Evolutionary conservation across 2,797 vertebrate genomes (phyloP).

Genomic region (Eurystomus glaucurus): DNA sequence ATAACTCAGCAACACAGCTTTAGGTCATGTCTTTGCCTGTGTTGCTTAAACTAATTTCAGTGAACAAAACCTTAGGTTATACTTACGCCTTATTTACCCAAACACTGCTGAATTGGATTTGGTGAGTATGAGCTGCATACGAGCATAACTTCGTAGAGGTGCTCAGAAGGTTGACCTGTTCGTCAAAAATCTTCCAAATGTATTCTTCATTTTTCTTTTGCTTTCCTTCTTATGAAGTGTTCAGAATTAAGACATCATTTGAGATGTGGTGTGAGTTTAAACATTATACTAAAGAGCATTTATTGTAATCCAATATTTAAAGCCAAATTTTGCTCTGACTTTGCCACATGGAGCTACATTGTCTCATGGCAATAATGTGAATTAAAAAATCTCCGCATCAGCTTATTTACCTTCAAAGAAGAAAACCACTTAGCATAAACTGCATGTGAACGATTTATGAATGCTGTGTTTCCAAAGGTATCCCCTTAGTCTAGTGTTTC

Average conservation of each 20-base stretch:
- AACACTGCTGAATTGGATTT: background rate
- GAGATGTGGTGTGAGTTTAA: background rate
- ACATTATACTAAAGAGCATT: background rate
- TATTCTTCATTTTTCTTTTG: background rate
- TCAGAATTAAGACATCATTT: background rate
- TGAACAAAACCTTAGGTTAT: background rate
- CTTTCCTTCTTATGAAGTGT: background rate
- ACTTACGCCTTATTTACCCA: background rate
- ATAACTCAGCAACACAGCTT: background rate
- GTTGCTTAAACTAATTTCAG: background rate
- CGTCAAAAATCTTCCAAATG: background rate
- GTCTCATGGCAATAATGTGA: background rate
- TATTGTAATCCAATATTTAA: background rate
- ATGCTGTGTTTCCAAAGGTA: accelerated
- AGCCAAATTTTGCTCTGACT: background rate
- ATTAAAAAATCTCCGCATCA: background rate
- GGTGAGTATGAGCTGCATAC: background rate
- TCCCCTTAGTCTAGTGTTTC: background rate
- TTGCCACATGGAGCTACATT: background rate
- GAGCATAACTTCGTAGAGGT: background rate
- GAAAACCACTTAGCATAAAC: background rate
- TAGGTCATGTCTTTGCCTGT: background rate
- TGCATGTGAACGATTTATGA: background rate
- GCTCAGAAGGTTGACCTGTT: background rate
- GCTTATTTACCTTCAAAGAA: background rate